Evolutionary conservation across 2,888 invertebrate genomes (phyloP).

Genomic region (Keiferia lycopersicella): DNA sequence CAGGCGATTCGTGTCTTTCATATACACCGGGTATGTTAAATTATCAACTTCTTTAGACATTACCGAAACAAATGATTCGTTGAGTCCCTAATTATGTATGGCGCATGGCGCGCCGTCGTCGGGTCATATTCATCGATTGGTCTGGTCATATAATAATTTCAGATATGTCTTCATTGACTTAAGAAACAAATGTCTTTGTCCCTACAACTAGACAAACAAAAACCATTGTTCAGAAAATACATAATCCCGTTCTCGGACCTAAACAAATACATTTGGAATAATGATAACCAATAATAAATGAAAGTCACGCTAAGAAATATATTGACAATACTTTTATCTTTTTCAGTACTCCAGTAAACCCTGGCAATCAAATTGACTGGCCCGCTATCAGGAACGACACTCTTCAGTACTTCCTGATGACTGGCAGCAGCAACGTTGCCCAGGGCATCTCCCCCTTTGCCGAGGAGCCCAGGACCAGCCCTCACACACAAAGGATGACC

Average conservation of each 20-base stretch:
- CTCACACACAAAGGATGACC: constrained; percentile 48
- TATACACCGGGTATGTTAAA: constrained; percentile 56
- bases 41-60: not conserved
- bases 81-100: not conserved
- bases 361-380: constrained; percentile 37
- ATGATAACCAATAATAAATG: too few relatives aligned
- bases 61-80: not conserved
- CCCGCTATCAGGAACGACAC: constrained; percentile 36
- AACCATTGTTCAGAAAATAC: too few relatives aligned
- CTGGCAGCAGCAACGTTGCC: constrained; percentile 38
- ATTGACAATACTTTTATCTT: not conserved
- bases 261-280: too few relatives aligned
- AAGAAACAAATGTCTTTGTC: too few relatives aligned
- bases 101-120: too few relatives aligned
- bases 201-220: too few relatives aligned
- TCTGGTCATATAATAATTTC: too few relatives aligned
- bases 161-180: too few relatives aligned
- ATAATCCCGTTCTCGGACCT: too few relatives aligned
- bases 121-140: too few relatives aligned
- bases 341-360: constrained; percentile 1
- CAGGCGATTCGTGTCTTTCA: constrained; percentile 53
- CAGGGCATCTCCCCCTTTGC: constrained; percentile 30
- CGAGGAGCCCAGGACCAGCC: constrained; percentile 41
- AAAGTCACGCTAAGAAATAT: not conserved
- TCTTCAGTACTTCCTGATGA: constrained; percentile 45